Evolutionary conservation across 30 jellyfish, hydroid and myxozoan species (phyloP).

Genomic region (Chrysaora quinquecirrha): DNA sequence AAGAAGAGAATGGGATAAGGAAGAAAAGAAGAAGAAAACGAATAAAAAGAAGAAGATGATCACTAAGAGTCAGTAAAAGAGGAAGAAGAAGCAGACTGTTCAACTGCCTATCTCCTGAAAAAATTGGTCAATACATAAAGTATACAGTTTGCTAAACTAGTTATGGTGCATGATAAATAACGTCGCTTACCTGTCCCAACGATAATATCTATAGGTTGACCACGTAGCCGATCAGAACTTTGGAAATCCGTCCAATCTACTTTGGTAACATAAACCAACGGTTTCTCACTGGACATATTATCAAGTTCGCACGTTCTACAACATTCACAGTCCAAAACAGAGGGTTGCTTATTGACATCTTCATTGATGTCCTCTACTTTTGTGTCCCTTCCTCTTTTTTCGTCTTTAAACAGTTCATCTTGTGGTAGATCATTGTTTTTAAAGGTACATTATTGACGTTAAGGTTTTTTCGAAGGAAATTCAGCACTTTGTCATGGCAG

Average conservation of each 20-base stretch:
- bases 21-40: no score
- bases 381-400: neutral
- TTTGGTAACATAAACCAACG: neutral
- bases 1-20: no score
- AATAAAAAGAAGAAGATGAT: no score
- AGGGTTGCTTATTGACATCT: neutral
- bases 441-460: neutral
- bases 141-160: neutral
- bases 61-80: no score
- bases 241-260: conserved; percentile 19
- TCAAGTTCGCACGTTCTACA: conserved; percentile 11
- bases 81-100: no score
- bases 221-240: conserved; percentile 1
- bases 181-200: conserved; percentile 40
- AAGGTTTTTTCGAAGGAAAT: conserved; percentile 10
- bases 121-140: no score
- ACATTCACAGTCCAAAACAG: conserved; percentile 24
- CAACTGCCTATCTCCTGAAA: no score
- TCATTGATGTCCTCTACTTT: neutral
- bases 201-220: conserved; percentile 17
- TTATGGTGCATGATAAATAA: neutral
- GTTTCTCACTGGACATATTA: neutral
- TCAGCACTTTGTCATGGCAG: conserved; percentile 43
- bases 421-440: no score
- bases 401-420: neutral